These are phyloP conservation scores for Sceloporus undulatus DNA, from an alignment of 2,113 vertebrate genomes.

Conservation along the genomic window DNA sequence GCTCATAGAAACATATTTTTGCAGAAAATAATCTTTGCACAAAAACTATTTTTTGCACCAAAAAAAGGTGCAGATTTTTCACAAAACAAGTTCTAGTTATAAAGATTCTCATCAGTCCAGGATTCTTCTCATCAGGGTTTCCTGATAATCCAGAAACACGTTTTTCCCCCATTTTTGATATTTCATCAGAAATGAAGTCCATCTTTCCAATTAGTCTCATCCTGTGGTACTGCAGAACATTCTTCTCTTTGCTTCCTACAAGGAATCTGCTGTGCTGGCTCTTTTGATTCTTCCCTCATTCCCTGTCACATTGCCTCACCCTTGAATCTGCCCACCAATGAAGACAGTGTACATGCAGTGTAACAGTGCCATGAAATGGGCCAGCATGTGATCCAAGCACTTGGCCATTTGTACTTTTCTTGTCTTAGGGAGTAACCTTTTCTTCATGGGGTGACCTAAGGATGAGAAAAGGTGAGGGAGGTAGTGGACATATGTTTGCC, in stretches of 20 bases:
- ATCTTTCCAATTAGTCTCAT: background rate
- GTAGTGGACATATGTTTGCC: background rate
- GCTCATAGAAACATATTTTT: too few relatives aligned
- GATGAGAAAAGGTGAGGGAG: background rate
- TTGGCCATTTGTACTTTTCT: conserved; percentile 7
- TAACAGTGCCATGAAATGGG: background rate
- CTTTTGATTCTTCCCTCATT: background rate
- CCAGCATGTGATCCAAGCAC: background rate
- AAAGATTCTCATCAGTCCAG: too few relatives aligned
- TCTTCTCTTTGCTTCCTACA: background rate
- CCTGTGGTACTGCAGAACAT: background rate
- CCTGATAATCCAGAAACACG: too few relatives aligned
- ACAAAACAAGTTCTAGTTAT: too few relatives aligned
- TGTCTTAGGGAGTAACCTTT: background rate
- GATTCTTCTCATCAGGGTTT: too few relatives aligned
- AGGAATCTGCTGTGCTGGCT: background rate
- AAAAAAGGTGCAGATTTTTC: too few relatives aligned
- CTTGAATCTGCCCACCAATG: background rate
- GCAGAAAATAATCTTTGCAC: too few relatives aligned
- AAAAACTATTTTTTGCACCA: too few relatives aligned
- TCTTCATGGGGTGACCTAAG: background rate
- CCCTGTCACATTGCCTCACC: background rate
- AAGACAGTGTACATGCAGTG: background rate
- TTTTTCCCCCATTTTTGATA: too few relatives aligned
- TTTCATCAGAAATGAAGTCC: background rate